These are phyloP conservation scores for Mystacornis crossleyi DNA, from an alignment of 2,113 vertebrate genomes.

Conservation along the genomic window DNA sequence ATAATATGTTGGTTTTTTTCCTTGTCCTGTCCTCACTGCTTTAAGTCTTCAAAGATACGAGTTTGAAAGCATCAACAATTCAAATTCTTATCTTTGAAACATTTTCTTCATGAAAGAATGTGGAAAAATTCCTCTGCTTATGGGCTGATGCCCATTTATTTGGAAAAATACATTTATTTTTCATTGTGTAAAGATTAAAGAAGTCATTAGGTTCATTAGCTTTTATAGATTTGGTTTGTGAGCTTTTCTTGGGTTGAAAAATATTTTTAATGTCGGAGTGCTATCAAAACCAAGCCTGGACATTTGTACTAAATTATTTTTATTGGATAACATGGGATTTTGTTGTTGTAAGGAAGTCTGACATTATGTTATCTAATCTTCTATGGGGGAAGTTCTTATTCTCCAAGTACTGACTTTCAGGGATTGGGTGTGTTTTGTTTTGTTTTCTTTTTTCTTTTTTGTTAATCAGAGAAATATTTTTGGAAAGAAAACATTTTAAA, in stretches of 20 bases:
- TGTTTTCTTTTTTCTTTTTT: background rate
- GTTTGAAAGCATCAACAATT: background rate
- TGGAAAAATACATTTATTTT: constrained; percentile 7
- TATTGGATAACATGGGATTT: background rate
- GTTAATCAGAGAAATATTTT: background rate
- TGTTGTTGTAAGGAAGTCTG: background rate
- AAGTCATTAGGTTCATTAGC: background rate
- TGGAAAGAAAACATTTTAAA: background rate
- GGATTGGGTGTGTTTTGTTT: background rate
- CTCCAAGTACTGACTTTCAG: background rate
- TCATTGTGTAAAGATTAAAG: background rate
- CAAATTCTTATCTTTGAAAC: constrained; percentile 35
- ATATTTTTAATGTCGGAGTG: background rate
- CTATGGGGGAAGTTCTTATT: background rate
- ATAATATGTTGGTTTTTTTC: background rate
- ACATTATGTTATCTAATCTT: background rate
- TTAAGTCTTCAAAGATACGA: background rate
- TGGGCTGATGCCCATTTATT: background rate
- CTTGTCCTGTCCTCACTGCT: background rate
- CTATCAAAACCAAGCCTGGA: background rate
- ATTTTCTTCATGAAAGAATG: background rate
- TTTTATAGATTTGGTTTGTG: background rate
- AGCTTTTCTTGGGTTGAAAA: background rate
- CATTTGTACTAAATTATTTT: background rate
- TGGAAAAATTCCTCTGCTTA: background rate